These are phyloP conservation scores for Rapana venosa DNA, from an alignment of 2,888 invertebrate species.

Conservation along the genomic window DNA sequence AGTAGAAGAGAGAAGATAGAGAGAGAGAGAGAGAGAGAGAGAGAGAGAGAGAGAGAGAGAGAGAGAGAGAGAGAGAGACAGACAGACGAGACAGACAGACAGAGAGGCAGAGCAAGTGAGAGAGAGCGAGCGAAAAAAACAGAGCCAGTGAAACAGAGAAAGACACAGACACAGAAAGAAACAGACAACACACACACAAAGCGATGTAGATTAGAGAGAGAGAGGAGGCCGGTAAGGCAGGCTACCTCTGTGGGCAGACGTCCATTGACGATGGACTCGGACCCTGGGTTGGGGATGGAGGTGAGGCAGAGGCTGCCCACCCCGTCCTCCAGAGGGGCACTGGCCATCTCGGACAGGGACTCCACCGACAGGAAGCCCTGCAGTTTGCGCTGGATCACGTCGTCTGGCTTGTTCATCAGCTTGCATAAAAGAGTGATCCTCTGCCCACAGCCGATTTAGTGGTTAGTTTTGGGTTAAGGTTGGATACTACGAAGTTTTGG, in stretches of 20 bases:
- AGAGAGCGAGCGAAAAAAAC: neutral
- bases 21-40: neutral
- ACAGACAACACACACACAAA: neutral
- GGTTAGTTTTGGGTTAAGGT: no score
- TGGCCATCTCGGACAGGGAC: slow-evolving; percentile 66
- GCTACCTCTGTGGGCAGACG: slow-evolving; percentile 39
- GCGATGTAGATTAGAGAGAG: neutral
- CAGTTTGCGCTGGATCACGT: slow-evolving; percentile 70
- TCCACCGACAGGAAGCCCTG: slow-evolving; percentile 75
- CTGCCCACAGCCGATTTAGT: slow-evolving; percentile 59
- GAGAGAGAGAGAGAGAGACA: no score
- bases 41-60: no score
- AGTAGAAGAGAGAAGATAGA: neutral
- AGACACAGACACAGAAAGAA: no score
- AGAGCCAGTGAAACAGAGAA: neutral
- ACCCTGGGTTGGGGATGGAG: neutral
- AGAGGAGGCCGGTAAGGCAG: neutral
- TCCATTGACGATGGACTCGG: slow-evolving; percentile 33
- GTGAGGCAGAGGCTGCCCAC: slow-evolving; percentile 26
- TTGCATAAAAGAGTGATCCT: slow-evolving; percentile 73
- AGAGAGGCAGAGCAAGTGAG: no score
- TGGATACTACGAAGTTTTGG: no score
- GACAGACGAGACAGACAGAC: no score
- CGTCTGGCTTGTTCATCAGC: slow-evolving; percentile 72
- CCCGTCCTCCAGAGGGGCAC: slow-evolving; percentile 50